Conservation (phyloP, 2,888 invertebrate species). For the Venusia cambrica region DNA sequence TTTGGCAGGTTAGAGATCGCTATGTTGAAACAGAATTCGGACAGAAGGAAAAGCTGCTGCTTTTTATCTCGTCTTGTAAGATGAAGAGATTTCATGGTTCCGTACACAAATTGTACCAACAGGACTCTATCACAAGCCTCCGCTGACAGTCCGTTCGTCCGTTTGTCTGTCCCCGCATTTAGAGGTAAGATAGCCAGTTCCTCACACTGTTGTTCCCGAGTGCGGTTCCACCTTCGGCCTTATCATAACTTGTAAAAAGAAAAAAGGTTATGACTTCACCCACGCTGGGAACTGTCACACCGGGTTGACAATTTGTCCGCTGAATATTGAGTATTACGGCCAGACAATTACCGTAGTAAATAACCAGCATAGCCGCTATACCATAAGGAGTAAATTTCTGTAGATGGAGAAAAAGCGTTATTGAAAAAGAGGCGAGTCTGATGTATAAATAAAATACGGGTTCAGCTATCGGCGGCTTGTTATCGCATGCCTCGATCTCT, state of each 20-base stretch:
- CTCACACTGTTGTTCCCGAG: too few species aligned
- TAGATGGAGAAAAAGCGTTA: constrained; percentile 72
- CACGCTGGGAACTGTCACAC: constrained; percentile 53
- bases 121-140: too few species aligned
- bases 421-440: constrained; percentile 77
- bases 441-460: constrained; percentile 81
- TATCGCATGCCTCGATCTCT: constrained; percentile 78
- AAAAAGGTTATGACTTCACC: constrained; percentile 4
- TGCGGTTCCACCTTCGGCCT: too few species aligned
- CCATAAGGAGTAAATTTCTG: constrained; percentile 76
- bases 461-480: constrained; percentile 81
- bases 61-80: too few species aligned
- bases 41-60: too few species aligned
- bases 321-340: constrained; percentile 66
- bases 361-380: constrained; percentile 67
- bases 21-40: too few species aligned
- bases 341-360: constrained; percentile 72
- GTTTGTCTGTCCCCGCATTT: too few species aligned
- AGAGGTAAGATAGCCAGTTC: too few species aligned
- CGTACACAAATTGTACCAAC: too few species aligned
- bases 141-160: too few species aligned
- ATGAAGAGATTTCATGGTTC: too few species aligned
- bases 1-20: too few species aligned
- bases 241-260: constrained; percentile 6
- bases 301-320: constrained; percentile 61